These are phyloP conservation scores for Pteruthius melanotis DNA, from an alignment of 2,113 vertebrate species.

Conservation along the genomic window DNA sequence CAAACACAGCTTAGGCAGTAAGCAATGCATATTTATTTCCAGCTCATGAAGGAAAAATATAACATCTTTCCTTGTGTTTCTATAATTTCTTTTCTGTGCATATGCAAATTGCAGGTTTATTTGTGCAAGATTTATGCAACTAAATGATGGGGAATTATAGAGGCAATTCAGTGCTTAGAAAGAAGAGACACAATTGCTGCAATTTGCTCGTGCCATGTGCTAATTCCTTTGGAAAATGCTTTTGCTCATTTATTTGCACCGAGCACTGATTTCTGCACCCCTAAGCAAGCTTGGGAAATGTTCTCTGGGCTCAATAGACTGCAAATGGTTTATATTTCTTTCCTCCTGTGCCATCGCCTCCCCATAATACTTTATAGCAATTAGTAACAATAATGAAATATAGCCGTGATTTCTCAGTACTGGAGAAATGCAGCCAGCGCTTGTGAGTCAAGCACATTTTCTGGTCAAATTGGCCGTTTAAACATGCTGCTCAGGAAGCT, in stretches of 20 bases:
- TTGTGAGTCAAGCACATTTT: conserved; percentile 16
- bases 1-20: conserved; percentile 31
- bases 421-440: background rate
- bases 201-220: conserved; percentile 40
- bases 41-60: background rate
- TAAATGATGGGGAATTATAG: conserved; percentile 64
- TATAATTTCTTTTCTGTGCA: conserved; percentile 59
- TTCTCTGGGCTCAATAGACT: background rate
- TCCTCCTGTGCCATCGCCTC: background rate
- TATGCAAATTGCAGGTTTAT: conserved; percentile 58
- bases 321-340: conserved; percentile 15
- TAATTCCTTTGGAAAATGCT: conserved; percentile 39
- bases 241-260: conserved; percentile 43
- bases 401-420: background rate
- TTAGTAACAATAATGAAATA: conserved; percentile 57
- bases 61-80: conserved; percentile 43
- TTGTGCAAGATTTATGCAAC: conserved; percentile 63
- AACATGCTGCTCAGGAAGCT: conserved; percentile 29
- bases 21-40: conserved; percentile 33
- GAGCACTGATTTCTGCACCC: background rate
- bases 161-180: conserved; percentile 61
- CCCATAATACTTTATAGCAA: conserved; percentile 17
- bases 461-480: conserved; percentile 25
- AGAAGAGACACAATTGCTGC: conserved; percentile 58
- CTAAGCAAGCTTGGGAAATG: background rate